Percentiles rank a stretch among this genome's conserved stretches.
phyloP scores from a whole-genome alignment of 2,797 vertebrate species.

The Phataginus tetradactyla region DNA sequence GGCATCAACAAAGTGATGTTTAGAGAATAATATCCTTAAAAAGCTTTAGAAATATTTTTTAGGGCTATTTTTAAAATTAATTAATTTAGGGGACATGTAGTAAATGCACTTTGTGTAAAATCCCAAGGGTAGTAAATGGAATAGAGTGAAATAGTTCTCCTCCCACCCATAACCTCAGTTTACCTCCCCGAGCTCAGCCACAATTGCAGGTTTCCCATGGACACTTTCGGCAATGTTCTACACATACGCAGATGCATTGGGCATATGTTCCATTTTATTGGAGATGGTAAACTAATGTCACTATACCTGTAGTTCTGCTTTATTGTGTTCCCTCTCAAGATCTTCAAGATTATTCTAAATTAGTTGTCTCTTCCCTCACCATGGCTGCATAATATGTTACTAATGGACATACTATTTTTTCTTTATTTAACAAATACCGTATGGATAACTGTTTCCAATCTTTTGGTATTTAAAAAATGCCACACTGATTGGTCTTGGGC shows the following conservation, averaged over 20 bases:
- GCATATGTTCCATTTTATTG: not conserved
- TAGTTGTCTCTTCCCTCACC: not conserved
- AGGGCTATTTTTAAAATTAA: not conserved
- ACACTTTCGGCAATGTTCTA: not conserved
- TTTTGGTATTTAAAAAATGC: not conserved
- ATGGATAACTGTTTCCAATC: not conserved
- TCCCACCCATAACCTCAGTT: not conserved
- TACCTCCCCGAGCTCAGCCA: not conserved
- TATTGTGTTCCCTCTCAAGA: not conserved
- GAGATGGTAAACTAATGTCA: not conserved
- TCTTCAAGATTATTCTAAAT: not conserved
- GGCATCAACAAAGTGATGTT: not conserved
- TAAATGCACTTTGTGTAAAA: not conserved
- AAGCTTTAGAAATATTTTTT: not conserved
- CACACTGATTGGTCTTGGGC: not conserved
- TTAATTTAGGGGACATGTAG: not conserved
- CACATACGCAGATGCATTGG: not conserved
- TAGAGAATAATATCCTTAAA: not conserved
- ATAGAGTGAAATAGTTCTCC: not conserved
- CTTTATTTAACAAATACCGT: not conserved
- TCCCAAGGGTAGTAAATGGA: not conserved
- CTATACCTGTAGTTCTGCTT: not conserved
- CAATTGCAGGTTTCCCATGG: not conserved
- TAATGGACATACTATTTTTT: not conserved
- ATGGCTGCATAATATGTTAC: not conserved